A percentile compares a stretch with the other conserved stretches of the same genome.
phyloP scores from a whole-genome alignment of 2,113 vertebrate genomes.

The Sinocyclocheilus rhinocerous region DNA sequence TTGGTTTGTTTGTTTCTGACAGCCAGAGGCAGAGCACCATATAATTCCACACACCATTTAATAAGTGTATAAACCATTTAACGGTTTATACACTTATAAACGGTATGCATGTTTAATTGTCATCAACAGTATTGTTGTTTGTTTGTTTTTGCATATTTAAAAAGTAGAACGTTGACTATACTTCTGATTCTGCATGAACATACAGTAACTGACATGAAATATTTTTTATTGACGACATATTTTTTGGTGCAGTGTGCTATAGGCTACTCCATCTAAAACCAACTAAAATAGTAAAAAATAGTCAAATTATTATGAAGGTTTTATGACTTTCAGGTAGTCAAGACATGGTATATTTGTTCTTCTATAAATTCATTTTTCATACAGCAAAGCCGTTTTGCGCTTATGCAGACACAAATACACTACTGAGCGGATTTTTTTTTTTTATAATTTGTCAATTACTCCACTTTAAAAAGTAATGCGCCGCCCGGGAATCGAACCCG shows the following conservation, averaged over 20 bases:
- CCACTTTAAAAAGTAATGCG: constrained; percentile 48
- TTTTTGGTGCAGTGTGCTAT: neutral
- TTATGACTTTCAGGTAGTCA: neutral
- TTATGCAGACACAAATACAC: neutral
- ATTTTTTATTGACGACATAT: neutral
- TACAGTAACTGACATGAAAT: neutral
- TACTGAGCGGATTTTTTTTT: neutral
- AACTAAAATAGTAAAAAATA: neutral
- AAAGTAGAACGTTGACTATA: neutral
- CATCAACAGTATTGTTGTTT: neutral
- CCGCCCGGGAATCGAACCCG: constrained; percentile 96
- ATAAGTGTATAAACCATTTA: too few relatives aligned
- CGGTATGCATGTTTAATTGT: neutral
- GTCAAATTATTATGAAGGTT: neutral
- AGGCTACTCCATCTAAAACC: neutral
- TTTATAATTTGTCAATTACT: neutral
- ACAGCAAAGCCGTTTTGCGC: neutral
- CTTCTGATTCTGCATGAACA: neutral
- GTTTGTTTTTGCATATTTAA: neutral
- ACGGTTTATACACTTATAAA: too few relatives aligned
- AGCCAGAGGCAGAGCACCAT: neutral
- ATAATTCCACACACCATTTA: too few relatives aligned
- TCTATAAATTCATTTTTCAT: neutral
- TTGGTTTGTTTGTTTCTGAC: neutral
- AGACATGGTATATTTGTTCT: too few relatives aligned